Conservation (phyloP, 2,888 invertebrate species). For the Drosophila nigricruria region DNA sequence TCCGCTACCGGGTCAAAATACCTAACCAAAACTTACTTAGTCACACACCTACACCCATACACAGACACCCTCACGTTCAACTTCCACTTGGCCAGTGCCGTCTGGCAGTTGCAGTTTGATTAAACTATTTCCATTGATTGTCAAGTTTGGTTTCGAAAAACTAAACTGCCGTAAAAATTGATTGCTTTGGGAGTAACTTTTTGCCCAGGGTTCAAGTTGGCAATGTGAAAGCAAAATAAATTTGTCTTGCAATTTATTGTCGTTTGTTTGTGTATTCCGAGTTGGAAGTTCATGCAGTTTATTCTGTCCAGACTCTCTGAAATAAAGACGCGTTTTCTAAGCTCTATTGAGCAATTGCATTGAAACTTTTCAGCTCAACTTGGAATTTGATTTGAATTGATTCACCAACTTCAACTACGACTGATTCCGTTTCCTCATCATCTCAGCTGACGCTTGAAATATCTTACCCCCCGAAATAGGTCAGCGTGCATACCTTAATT, state of each 20-base stretch:
- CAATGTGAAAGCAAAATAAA: constrained; percentile 45
- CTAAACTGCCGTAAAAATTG: constrained; percentile 66
- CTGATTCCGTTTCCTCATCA: neutral
- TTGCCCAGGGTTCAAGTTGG: constrained; percentile 50
- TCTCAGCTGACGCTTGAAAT: constrained; percentile 10
- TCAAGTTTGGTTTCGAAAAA: constrained; percentile 52
- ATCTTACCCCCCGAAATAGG: constrained; percentile 46
- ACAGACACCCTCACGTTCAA: neutral
- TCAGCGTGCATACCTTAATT: constrained; percentile 40
- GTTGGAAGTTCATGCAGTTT: constrained; percentile 54
- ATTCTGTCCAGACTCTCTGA: constrained; percentile 41
- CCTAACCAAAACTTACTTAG: constrained; percentile 1
- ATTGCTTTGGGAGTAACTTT: constrained; percentile 58
- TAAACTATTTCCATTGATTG: constrained; percentile 70
- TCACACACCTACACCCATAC: neutral
- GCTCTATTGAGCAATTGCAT: constrained; percentile 54
- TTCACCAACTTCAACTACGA: constrained; percentile 13
- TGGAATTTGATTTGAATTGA: constrained; percentile 52
- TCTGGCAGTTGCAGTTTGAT: constrained; percentile 54
- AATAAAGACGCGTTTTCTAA: constrained; percentile 36
- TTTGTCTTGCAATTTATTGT: constrained; percentile 63
- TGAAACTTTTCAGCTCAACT: constrained; percentile 30
- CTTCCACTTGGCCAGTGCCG: constrained; percentile 13
- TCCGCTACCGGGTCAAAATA: constrained; percentile 53
- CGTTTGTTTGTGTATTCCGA: constrained; percentile 25